phyloP scores from a whole-genome alignment of 2,888 invertebrate species.

The Heliothis peltigera region DNA sequence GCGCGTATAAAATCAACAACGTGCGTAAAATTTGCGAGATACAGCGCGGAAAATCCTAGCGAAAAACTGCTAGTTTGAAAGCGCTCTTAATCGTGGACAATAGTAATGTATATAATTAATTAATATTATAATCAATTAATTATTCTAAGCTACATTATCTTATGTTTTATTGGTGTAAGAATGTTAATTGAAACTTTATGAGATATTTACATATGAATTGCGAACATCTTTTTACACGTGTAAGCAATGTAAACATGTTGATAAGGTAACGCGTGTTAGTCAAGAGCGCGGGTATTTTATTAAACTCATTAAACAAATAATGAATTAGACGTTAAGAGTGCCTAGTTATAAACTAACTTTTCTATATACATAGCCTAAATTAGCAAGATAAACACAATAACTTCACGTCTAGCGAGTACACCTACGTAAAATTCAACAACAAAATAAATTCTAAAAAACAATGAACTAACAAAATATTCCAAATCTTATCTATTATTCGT shows the following conservation, averaged over 20 bases:
- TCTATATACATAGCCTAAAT: too few relatives aligned
- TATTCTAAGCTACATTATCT: neutral
- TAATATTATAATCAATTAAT: too few relatives aligned
- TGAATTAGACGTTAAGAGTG: neutral
- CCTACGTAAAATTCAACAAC: neutral
- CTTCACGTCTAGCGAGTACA: neutral
- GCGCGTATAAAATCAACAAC: too few relatives aligned
- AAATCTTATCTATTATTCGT: constrained; percentile 47
- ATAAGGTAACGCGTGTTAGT: neutral
- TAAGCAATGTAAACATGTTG: neutral
- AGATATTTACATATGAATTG: neutral
- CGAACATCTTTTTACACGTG: neutral
- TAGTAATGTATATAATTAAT: too few relatives aligned
- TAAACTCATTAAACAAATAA: neutral
- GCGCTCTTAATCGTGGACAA: too few relatives aligned
- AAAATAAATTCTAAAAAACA: constrained; percentile 20
- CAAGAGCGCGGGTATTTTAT: neutral
- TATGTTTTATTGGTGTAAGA: neutral
- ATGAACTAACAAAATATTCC: constrained; percentile 41
- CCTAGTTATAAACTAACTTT: neutral
- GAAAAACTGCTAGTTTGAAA: too few relatives aligned
- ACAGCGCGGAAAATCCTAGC: too few relatives aligned
- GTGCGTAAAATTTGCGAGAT: too few relatives aligned
- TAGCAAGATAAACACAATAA: neutral
- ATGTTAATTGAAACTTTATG: neutral